A percentile compares a stretch with the other conserved stretches of the same genome.
Conservation (phyloP, 2,888 invertebrate species). For the Acrocyrtus sp. region DNA sequence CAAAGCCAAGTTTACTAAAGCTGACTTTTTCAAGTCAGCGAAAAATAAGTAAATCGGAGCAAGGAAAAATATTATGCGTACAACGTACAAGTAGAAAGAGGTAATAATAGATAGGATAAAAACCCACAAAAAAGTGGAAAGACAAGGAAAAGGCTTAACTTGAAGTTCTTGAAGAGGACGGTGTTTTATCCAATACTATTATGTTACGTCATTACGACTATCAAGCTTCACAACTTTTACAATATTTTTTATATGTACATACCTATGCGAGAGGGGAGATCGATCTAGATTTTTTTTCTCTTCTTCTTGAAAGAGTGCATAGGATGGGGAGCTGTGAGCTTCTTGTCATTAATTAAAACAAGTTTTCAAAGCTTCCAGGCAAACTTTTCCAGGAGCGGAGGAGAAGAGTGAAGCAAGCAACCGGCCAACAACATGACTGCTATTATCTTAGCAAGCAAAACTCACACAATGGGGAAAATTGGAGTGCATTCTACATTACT, state of each 20-base stretch:
- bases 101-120: slow-evolving; percentile 15
- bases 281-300: slow-evolving; percentile 25
- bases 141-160: slow-evolving; percentile 44
- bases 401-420: no score
- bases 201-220: slow-evolving; percentile 40
- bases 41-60: slow-evolving; percentile 32
- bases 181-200: slow-evolving; percentile 33
- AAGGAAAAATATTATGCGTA: no score
- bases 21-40: background rate
- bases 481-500: no score
- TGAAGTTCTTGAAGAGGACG: no score
- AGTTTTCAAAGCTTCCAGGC: slow-evolving; percentile 51
- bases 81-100: background rate
- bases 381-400: slow-evolving; percentile 40
- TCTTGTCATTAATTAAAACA: slow-evolving; percentile 47
- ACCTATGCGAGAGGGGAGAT: no score
- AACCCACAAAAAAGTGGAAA: slow-evolving; percentile 30
- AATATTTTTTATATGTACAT: background rate
- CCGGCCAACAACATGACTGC: slow-evolving; percentile 16
- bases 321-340: no score
- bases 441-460: slow-evolving; percentile 9
- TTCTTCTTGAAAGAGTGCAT: slow-evolving; percentile 14
- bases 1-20: background rate
- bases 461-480: background rate
- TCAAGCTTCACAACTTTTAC: background rate